These are phyloP conservation scores for Tylochromis polylepis DNA, from an alignment of 2,113 vertebrate species.

Conservation along the genomic window DNA sequence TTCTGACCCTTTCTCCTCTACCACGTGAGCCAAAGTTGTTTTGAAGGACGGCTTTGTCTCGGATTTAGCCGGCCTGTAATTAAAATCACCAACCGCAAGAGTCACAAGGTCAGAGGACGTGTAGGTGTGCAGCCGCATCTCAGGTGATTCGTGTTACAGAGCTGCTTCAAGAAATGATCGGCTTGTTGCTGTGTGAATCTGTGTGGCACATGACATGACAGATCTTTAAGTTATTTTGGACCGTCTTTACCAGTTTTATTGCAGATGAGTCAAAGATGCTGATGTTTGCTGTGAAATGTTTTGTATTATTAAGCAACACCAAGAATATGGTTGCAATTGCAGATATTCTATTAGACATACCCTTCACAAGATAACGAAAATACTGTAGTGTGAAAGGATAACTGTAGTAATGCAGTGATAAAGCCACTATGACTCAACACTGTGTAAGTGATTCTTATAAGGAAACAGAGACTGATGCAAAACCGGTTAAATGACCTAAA, in stretches of 20 bases:
- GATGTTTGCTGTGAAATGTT: background rate
- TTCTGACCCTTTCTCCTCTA: conserved; percentile 28
- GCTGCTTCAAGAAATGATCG: background rate
- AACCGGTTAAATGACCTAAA: background rate
- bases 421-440: background rate
- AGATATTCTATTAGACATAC: background rate
- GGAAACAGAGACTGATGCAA: background rate
- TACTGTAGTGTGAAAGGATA: background rate
- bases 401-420: background rate
- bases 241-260: background rate
- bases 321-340: background rate
- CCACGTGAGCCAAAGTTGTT: conserved; percentile 52
- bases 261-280: background rate
- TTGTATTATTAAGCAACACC: background rate
- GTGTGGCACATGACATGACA: background rate
- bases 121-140: conserved; percentile 1
- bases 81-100: conserved; percentile 44
- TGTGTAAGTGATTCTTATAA: background rate
- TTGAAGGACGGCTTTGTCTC: conserved; percentile 52
- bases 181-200: background rate
- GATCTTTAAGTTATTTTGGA: background rate
- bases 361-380: background rate
- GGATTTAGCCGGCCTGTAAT: conserved; percentile 26
- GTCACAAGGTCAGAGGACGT: conserved; percentile 41
- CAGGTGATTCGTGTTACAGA: background rate